phyloP scores from a whole-genome alignment of 2,888 invertebrate species.

The Drosophila peninsularis region DNA sequence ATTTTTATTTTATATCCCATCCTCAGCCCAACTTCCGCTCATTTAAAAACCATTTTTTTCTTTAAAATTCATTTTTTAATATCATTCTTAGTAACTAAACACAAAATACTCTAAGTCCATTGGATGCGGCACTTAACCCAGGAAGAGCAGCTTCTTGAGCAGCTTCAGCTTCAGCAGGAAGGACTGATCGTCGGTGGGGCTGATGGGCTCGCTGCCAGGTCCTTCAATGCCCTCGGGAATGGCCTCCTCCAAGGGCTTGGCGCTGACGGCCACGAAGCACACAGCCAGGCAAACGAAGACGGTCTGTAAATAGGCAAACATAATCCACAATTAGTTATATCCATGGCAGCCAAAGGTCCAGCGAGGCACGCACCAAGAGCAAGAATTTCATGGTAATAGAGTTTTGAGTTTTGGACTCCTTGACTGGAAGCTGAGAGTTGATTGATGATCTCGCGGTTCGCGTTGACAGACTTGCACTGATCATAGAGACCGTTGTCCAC shows the following conservation, averaged over 20 bases:
- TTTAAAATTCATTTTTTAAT: conserved; percentile 22
- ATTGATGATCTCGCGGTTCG: conserved; percentile 60
- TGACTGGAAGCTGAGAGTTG: conserved; percentile 22
- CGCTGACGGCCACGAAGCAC: conserved; percentile 68
- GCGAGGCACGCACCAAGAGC: conserved; percentile 71
- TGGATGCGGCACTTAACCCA: conserved; percentile 62
- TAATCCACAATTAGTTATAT: conserved; percentile 50
- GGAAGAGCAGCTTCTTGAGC: conserved; percentile 78
- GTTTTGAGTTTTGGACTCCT: conserved; percentile 19
- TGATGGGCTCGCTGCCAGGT: conserved; percentile 67
- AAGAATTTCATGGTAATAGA: conserved; percentile 78
- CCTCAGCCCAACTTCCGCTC: background rate
- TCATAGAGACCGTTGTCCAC: conserved; percentile 57
- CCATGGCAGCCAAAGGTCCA: conserved; percentile 3
- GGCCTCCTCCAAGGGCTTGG: conserved; percentile 80
- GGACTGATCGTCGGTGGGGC: conserved; percentile 76
- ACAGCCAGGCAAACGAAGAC: conserved; percentile 75
- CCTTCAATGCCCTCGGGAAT: conserved; percentile 81
- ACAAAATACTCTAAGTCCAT: conserved; percentile 45
- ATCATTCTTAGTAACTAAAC: conserved; percentile 44
- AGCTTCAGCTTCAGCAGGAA: conserved; percentile 77
- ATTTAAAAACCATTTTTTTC: conserved; percentile 2
- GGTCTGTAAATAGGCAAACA: conserved; percentile 57
- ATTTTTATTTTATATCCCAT: too few relatives aligned
- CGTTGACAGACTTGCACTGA: conserved; percentile 78